phyloP scores from a whole-genome alignment of 2,797 vertebrate genomes.

The Schizopygopsis pylzovi region DNA sequence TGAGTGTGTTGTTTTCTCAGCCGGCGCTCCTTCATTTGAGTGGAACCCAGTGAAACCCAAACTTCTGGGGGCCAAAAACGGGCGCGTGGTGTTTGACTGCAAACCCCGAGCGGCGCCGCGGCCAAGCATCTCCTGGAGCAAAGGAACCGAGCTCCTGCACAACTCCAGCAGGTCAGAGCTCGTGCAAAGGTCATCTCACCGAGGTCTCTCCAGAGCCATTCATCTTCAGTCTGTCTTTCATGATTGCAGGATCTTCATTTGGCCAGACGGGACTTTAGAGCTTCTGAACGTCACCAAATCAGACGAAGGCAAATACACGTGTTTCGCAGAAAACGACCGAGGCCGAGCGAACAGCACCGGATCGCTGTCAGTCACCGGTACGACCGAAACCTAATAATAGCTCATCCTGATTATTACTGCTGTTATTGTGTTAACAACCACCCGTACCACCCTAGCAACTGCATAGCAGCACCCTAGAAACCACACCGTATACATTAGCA shows the following conservation, averaged over 20 bases:
- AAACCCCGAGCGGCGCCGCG: slow-evolving; percentile 94
- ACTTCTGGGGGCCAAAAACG: slow-evolving; percentile 87
- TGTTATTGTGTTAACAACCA: not conserved
- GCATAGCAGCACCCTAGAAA: too few species aligned
- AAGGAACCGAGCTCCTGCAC: slow-evolving; percentile 91
- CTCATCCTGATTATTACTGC: not conserved
- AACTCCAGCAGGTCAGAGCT: slow-evolving; percentile 89
- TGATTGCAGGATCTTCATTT: slow-evolving; percentile 84
- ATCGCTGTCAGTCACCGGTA: slow-evolving; percentile 88
- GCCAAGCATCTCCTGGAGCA: slow-evolving; percentile 91
- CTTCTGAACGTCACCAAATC: slow-evolving; percentile 87
- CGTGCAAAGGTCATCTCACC: not conserved
- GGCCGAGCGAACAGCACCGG: slow-evolving; percentile 95
- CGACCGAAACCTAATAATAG: slow-evolving; percentile 19
- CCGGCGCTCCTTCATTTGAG: slow-evolving; percentile 90
- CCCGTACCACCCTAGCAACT: too few species aligned
- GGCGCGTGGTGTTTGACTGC: slow-evolving; percentile 90
- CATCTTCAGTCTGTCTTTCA: not conserved
- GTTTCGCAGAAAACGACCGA: slow-evolving; percentile 92
- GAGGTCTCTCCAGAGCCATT: too few species aligned
- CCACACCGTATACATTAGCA: too few species aligned
- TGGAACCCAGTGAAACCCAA: slow-evolving; percentile 88
- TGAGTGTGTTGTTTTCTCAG: slow-evolving; percentile 66
- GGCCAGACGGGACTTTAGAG: slow-evolving; percentile 95
- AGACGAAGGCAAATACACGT: slow-evolving; percentile 92